Base-by-base conservation (phyloP, 2,797 vertebrate species). In the Chiroxiphia lanceolata region DNA sequence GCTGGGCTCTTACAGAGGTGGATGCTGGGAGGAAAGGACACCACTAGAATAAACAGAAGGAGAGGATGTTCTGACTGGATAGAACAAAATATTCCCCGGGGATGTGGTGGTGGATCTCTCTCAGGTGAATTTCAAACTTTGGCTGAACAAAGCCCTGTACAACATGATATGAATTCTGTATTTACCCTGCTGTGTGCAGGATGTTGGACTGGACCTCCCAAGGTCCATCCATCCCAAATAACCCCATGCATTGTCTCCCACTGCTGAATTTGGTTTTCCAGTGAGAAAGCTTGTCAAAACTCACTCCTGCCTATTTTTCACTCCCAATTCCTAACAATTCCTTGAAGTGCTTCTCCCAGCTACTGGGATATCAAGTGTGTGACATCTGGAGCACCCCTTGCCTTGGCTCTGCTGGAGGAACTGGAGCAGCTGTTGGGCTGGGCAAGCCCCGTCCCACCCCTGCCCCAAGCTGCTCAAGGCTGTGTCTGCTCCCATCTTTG, bases 281-380 rank as follows among this genome's bases (percentile, higher is more conserved):
- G 11, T n/a, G 15, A 48, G 44, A 53, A 34, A 17, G 12, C 61
- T 78, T 86, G 31, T 34, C 61, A 40, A 45, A 78, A 29, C 5
- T 69, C 1, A 0, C 17, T 65, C 18, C 16, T 25, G 8, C 16
- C 34, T 29, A 4, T 44, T 38, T 63, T 78, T 42, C 7, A 26
- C 48, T 57, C 31, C 22, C 3, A 5, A 1, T 83, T n/a, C 26
- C 29, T 33, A 45, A 38, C 7, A 21, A 7, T 34, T 63, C 38
- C 76, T 50, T 44, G 69, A 77, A 67, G n/a, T 21, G 26, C 33
- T 61, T 36, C 50, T 80, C 42, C 11, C 42, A 61, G 48, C n/a
- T 53, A 13, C 56, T 23, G 44, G 5, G 23, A 38, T 23, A 4
- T 34, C 2, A 8, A 0, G 0, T 5, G 14, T 14, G 26, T 25